Conservation (phyloP, 2,113 vertebrate species). For the Cichladusa arquata region DNA sequence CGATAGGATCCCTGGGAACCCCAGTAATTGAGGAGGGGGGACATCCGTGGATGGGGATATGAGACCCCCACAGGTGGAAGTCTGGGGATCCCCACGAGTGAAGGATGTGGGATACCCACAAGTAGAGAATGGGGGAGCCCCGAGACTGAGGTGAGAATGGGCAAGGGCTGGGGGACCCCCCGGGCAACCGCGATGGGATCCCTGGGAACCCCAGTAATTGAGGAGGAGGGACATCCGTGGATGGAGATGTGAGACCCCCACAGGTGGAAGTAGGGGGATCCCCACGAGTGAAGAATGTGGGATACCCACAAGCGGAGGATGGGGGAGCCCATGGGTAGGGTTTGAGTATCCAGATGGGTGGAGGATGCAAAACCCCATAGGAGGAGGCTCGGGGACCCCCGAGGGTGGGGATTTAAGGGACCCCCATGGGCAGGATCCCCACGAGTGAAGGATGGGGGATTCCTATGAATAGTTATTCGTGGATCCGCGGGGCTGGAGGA, state of each 20-base stretch:
- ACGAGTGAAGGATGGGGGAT: no score
- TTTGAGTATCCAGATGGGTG: background rate
- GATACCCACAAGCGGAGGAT: background rate
- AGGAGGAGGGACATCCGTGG: background rate
- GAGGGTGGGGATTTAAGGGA: background rate
- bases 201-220: background rate
- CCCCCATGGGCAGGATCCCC: background rate
- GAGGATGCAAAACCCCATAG: no score
- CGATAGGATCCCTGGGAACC: background rate
- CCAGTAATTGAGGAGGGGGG: background rate
- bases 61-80: background rate
- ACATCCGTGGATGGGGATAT: background rate
- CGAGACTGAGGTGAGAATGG: background rate
- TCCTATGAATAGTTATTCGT: rapidly evolving
- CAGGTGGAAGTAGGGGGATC: background rate
- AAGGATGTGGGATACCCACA: background rate
- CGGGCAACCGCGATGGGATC: background rate
- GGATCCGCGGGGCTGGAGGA: background rate
- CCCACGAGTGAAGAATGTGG: background rate
- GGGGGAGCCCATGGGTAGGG: background rate
- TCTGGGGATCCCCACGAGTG: background rate
- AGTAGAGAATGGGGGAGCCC: background rate
- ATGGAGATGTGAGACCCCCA: background rate
- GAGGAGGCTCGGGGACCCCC: background rate
- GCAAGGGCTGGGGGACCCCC: background rate